Evolutionary conservation across 64 coral and sea anemone genomes (phyloP).

Genomic region (Actinia tenebrosa): DNA sequence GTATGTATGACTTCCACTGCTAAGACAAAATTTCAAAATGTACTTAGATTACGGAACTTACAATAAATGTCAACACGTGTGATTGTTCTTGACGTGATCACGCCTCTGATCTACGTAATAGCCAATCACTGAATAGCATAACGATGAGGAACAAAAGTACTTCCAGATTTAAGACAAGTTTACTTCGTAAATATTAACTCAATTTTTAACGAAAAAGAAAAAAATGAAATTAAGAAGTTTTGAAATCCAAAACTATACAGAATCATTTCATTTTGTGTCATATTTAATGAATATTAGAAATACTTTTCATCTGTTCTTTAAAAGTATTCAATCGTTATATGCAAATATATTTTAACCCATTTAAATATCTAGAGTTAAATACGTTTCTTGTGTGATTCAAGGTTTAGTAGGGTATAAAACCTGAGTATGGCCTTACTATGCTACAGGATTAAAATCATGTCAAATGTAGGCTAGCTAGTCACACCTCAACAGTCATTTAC

Average conservation of each 20-base stretch:
- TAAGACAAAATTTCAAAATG: not conserved
- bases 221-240: too few relatives aligned
- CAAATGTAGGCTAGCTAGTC: not conserved
- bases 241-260: too few relatives aligned
- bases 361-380: too few relatives aligned
- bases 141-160: not conserved
- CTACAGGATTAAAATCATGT: not conserved
- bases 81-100: conserved; percentile 1
- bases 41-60: conserved; percentile 20
- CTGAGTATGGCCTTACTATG: not conserved
- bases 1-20: not conserved
- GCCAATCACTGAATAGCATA: conserved; percentile 14
- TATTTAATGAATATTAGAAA: too few relatives aligned
- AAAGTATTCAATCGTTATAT: not conserved
- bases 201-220: not conserved
- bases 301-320: too few relatives aligned
- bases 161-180: not conserved
- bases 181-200: not conserved
- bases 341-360: not conserved
- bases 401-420: not conserved
- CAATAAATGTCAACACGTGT: conserved; percentile 7
- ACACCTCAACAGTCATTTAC: not conserved
- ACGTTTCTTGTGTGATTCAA: too few relatives aligned
- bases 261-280: too few relatives aligned
- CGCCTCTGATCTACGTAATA: not conserved